phyloP scores from a whole-genome alignment of 2,113 vertebrate genomes.

The Cinclus cinclus region DNA sequence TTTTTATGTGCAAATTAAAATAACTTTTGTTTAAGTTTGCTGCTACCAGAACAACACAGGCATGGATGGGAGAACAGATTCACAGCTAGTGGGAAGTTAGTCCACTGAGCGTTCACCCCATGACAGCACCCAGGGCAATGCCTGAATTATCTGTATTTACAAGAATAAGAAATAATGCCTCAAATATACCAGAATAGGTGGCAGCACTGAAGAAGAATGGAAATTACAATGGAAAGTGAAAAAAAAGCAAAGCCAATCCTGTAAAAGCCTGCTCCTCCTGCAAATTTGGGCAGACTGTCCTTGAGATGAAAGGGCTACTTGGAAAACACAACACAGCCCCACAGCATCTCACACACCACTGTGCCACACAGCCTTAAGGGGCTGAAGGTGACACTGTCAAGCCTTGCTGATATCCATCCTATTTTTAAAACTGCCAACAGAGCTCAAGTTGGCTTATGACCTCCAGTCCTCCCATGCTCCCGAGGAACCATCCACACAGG shows the following conservation, averaged over 20 bases:
- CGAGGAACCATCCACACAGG: accelerated
- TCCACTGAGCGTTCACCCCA: neutral
- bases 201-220: neutral
- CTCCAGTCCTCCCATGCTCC: neutral
- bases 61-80: neutral
- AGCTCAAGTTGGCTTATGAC: neutral
- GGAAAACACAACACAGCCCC: neutral
- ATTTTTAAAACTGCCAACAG: neutral
- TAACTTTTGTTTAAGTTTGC: neutral
- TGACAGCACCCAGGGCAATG: neutral
- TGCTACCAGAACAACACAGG: neutral
- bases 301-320: neutral
- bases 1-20: neutral
- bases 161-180: neutral
- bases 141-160: neutral
- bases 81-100: neutral
- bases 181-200: neutral
- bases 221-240: neutral
- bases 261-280: neutral
- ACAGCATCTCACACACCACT: neutral
- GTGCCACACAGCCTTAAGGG: neutral
- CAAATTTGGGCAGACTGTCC: neutral
- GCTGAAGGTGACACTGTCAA: neutral
- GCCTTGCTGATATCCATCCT: neutral
- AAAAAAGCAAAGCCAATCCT: neutral